Conservation (phyloP, 1,140 invertebrate species). For the Nebria ingens region DNA sequence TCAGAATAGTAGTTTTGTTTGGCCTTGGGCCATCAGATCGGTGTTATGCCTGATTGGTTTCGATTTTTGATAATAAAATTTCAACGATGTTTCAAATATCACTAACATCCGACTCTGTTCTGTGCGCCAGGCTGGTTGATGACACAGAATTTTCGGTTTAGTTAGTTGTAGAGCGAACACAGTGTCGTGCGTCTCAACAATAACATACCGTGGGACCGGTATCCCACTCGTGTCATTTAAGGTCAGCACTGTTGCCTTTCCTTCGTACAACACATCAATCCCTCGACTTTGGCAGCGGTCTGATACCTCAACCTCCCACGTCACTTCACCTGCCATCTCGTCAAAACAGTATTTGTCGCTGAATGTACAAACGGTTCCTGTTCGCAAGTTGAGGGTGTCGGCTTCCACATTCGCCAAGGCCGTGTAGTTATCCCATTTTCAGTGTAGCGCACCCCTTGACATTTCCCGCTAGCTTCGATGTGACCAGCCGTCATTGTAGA, state of each 20-base stretch:
- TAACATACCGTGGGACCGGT: no score
- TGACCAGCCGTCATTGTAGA: not conserved
- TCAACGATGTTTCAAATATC: not conserved
- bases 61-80: not conserved
- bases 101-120: not conserved
- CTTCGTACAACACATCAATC: not conserved
- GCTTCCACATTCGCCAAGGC: no score
- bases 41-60: not conserved
- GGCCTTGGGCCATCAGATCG: not conserved
- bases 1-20: not conserved
- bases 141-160: not conserved
- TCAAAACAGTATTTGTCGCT: no score
- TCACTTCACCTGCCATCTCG: not conserved
- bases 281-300: not conserved
- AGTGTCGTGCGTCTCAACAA: not conserved
- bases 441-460: not conserved
- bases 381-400: no score
- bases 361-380: not conserved
- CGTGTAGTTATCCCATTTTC: no score
- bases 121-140: not conserved
- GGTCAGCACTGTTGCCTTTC: not conserved
- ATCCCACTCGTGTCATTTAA: not conserved
- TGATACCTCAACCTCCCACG: not conserved
- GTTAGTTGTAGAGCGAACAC: not conserved
- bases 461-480: not conserved